Percentiles rank a stretch among this genome's conserved stretches.
Conservation (phyloP, 2,797 vertebrate genomes). For the Meriones psammophilus region DNA sequence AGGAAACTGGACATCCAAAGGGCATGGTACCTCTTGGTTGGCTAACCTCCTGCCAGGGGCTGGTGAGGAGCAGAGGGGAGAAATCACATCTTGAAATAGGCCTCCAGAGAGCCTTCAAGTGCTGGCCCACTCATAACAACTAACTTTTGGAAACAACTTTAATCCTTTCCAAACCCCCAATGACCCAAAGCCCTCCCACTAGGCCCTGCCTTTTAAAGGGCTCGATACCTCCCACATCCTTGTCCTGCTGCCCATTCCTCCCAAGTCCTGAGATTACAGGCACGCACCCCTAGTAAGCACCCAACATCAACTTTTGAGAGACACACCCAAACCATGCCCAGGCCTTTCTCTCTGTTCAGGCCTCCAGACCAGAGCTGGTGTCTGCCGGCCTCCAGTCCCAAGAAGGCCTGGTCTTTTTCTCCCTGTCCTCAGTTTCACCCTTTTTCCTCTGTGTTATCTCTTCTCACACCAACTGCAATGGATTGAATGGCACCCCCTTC, state of each 20-base stretch:
- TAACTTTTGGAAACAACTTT: not conserved
- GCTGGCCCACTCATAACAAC: not conserved
- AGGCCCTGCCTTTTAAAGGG: not conserved
- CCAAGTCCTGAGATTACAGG: not conserved
- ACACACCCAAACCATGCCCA: not conserved
- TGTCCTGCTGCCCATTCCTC: not conserved
- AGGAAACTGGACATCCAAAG: not conserved
- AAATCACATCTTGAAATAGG: not conserved
- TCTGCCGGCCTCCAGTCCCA: not conserved
- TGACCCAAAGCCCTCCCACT: not conserved
- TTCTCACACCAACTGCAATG: constrained; percentile 10
- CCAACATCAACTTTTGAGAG: not conserved
- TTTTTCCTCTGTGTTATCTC: not conserved
- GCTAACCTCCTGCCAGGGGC: not conserved
- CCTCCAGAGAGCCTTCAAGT: not conserved
- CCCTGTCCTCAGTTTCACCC: not conserved
- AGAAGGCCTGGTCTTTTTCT: not conserved
- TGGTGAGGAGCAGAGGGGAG: not conserved
- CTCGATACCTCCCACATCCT: not conserved
- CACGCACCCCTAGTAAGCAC: not conserved
- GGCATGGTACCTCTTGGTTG: not conserved
- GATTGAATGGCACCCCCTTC: not conserved
- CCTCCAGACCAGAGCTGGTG: not conserved
- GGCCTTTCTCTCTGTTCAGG: not conserved
- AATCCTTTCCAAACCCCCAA: not conserved